Conservation (phyloP, 2,113 vertebrate species). For the Eptesicus fuscus region DNA sequence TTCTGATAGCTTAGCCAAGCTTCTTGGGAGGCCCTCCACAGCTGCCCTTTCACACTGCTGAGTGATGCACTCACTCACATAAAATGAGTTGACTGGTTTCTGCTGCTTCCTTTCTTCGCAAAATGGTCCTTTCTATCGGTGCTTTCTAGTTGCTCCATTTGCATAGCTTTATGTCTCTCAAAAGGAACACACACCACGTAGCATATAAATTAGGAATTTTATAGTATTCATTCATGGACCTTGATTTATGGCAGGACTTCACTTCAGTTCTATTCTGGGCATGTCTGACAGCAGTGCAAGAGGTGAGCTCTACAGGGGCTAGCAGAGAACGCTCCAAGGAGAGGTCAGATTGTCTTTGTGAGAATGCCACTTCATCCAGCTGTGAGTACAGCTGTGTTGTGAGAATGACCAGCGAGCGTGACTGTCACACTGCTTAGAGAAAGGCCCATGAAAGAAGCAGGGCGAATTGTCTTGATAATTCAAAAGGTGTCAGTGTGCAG, state of each 20-base stretch:
- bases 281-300: slow-evolving; percentile 11
- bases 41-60: not conserved
- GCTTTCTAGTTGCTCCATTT: slow-evolving; percentile 21
- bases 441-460: too few relatives aligned
- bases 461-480: not conserved
- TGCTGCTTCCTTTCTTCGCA: slow-evolving; percentile 11
- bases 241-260: slow-evolving; percentile 65
- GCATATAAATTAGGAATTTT: slow-evolving; percentile 53
- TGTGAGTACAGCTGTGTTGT: slow-evolving; percentile 15
- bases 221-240: slow-evolving; percentile 51
- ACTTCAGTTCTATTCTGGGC: slow-evolving; percentile 42
- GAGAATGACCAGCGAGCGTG: not conserved
- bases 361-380: not conserved
- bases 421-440: not conserved
- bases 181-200: not conserved
- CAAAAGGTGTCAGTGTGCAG: not conserved
- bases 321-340: not conserved
- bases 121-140: not conserved
- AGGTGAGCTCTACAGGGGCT: not conserved
- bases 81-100: not conserved
- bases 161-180: slow-evolving; percentile 27
- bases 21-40: not conserved
- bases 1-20: not conserved
- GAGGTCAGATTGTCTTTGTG: slow-evolving; percentile 34
- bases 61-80: not conserved